These are phyloP conservation scores for Zootoca vivipara DNA, from an alignment of 2,113 vertebrate genomes.

Conservation along the genomic window DNA sequence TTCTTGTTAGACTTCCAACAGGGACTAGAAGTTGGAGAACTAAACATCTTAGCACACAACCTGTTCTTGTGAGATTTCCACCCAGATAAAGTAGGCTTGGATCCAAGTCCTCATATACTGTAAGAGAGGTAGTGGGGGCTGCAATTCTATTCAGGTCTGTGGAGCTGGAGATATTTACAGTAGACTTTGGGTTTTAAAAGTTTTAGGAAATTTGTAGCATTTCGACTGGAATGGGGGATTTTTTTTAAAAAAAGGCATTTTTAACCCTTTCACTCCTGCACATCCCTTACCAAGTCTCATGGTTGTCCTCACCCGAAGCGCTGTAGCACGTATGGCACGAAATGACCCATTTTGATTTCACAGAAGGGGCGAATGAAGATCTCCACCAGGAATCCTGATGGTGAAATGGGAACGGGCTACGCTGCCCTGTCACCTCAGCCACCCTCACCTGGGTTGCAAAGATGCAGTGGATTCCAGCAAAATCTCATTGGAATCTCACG, in stretches of 20 bases:
- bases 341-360: too few relatives aligned
- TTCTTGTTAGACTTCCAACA: conserved; percentile 20
- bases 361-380: too few relatives aligned
- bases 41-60: neutral
- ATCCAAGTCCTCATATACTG: conserved; percentile 28
- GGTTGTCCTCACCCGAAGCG: neutral
- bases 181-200: neutral
- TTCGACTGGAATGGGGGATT: neutral
- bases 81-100: conserved; percentile 13
- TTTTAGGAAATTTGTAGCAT: neutral
- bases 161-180: conserved; percentile 25
- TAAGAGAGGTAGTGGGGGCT: conserved; percentile 19
- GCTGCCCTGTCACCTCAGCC: too few relatives aligned
- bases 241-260: neutral
- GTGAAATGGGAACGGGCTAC: too few relatives aligned
- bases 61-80: conserved; percentile 47
- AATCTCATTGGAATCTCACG: too few relatives aligned
- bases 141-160: conserved; percentile 23
- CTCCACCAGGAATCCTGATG: too few relatives aligned
- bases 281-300: neutral
- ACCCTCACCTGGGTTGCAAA: too few relatives aligned
- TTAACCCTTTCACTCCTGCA: neutral
- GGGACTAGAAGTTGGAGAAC: neutral
- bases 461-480: too few relatives aligned
- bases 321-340: too few relatives aligned